Base-by-base conservation (phyloP, 1,140 invertebrate genomes). In the Manduca sexta region DNA sequence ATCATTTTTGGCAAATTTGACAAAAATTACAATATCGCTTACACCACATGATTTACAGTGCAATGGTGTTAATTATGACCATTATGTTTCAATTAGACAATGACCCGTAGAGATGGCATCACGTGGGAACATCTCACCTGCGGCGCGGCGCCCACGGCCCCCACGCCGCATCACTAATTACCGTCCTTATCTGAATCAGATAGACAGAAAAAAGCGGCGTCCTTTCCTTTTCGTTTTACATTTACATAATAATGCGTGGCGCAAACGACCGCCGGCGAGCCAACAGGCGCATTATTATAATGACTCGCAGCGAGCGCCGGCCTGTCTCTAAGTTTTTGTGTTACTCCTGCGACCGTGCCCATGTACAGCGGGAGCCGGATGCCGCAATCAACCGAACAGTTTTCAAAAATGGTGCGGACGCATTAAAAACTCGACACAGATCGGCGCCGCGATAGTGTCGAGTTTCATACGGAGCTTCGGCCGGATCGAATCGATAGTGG, bases 231-330 rank as follows among this genome's bases (percentile, higher is more conserved):
- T 69, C 70, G 67, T 75, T 71, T 66, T 67, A 60, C 68, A 84
- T 82, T 80, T 80, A 84, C 76, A 82, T 84, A 82, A 81, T 81
- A 78, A 80, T 75, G 73, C 72, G 73, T 69, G 71, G 69, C 72
- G 75, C 70, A 71, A 67, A 74, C 69, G 74, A 73, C 69, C 63
- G 69, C 14, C 45, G 33, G 45, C 45, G 45, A 35, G 31, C 40
- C 65, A 62, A 52, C 58, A 62, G 52, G 62, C 58, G 59, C 62
- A 63, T 65, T 69, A 65, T 63, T 65, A 58, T 69, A 80, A 82
- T 76, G 67, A 77, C 70, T 54, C 41, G 13, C 59, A 2, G 38
- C 38, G 43, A 56, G 52, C 68, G 56, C 47, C 58, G 56, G 52
- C 51, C 45, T 56, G 52, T 60, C 63, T 64, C 56, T 60, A 30